Conservation (phyloP, 1,140 invertebrate species). For the Meteorus sp. region DNA sequence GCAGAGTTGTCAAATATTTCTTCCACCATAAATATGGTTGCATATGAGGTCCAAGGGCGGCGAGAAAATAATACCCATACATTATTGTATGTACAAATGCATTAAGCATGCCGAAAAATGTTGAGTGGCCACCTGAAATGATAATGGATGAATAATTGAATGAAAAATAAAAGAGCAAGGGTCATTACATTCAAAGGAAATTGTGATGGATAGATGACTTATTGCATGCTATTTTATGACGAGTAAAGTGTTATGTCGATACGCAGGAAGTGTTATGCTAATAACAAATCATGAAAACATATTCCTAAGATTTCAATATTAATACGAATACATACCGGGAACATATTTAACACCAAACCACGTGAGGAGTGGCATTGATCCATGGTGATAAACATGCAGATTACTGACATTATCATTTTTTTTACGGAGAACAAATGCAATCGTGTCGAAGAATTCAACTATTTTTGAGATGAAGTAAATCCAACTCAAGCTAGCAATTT, state of each 20-base stretch:
- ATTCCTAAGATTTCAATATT: too few relatives aligned
- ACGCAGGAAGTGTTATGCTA: too few relatives aligned
- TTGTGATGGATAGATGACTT: too few relatives aligned
- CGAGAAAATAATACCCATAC: conserved; percentile 88
- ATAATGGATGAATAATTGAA: background rate
- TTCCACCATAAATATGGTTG: conserved; percentile 95
- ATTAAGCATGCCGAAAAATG: conserved; percentile 82
- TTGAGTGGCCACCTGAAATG: conserved; percentile 70
- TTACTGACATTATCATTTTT: conserved; percentile 84
- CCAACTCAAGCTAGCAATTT: conserved; percentile 80
- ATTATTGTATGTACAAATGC: conserved; percentile 89
- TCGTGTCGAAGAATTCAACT: conserved; percentile 82
- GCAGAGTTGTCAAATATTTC: conserved; percentile 84
- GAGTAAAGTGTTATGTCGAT: too few relatives aligned
- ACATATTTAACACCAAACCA: conserved; percentile 93
- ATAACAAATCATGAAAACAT: too few relatives aligned
- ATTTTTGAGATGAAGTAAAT: conserved; percentile 90
- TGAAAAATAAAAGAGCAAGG: background rate
- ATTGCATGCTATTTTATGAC: too few relatives aligned
- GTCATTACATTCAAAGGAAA: background rate
- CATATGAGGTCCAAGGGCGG: conserved; percentile 80
- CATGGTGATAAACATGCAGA: conserved; percentile 91
- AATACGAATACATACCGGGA: conserved; percentile 71
- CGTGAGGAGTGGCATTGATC: conserved; percentile 87
- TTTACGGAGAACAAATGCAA: conserved; percentile 84